Conservation (phyloP, 92 coral and sea anemone species). For the Bergia puertoricense region DNA sequence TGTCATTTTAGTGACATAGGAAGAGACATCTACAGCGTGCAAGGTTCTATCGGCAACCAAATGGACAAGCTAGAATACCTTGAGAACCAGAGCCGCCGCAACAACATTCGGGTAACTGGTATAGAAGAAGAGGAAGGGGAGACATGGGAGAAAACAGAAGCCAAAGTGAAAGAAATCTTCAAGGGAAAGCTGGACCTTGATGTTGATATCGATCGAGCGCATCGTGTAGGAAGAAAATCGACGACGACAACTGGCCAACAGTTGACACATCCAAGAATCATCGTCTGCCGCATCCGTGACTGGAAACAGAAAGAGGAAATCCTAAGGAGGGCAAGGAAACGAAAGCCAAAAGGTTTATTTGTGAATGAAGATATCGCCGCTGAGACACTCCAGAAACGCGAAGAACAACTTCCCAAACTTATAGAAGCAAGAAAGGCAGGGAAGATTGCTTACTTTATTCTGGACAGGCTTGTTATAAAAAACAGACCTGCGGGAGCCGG, state of each 20-base stretch:
- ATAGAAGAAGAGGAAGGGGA: too few relatives aligned
- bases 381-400: constrained; percentile 36
- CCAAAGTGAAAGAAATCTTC: constrained; percentile 7
- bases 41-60: constrained; percentile 6
- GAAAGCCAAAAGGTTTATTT: constrained; percentile 10
- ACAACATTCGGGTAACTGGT: too few relatives aligned
- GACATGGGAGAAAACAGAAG: too few relatives aligned
- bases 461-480: neutral
- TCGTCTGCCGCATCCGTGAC: too few relatives aligned
- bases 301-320: constrained; percentile 30
- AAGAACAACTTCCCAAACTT: neutral
- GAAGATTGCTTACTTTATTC: neutral
- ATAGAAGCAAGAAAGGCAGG: neutral
- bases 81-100: too few relatives aligned
- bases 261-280: neutral
- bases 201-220: constrained; percentile 28
- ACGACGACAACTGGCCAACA: neutral
- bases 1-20: neutral
- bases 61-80: neutral
- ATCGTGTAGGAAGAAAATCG: constrained; percentile 26
- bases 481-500: neutral
- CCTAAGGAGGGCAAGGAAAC: constrained; percentile 16
- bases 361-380: neutral
- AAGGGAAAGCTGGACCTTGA: constrained; percentile 24
- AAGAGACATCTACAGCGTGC: constrained; percentile 13